Evolutionary conservation across 2,888 invertebrate species (phyloP).

Genomic region (Dryomyza anilis): DNA sequence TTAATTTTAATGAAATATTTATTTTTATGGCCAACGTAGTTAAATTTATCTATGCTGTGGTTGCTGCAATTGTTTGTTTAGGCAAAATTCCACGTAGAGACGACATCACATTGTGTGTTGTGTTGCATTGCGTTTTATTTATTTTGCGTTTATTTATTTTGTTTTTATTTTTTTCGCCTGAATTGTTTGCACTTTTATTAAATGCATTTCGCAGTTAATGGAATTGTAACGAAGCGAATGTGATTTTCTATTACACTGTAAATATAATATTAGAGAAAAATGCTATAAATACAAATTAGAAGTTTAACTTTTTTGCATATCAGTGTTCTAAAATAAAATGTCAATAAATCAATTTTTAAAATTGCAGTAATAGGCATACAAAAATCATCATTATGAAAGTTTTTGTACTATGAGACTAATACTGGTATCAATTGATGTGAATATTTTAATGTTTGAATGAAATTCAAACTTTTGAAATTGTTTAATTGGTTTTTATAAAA

Average conservation of each 20-base stretch:
- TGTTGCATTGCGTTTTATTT: background rate
- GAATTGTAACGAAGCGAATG: background rate
- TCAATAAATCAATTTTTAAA: background rate
- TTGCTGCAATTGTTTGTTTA: background rate
- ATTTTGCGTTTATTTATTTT: background rate
- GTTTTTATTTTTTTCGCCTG: background rate
- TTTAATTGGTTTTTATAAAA: too few species aligned
- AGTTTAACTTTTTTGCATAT: background rate
- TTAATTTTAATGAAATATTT: constrained; percentile 11
- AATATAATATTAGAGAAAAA: background rate
- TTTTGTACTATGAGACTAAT: too few species aligned
- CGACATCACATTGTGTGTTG: background rate
- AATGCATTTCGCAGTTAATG: background rate
- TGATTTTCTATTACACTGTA: too few species aligned
- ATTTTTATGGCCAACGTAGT: too few species aligned
- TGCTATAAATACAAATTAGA: background rate
- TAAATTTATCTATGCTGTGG: too few species aligned
- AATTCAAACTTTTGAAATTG: too few species aligned
- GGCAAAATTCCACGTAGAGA: background rate
- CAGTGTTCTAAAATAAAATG: background rate
- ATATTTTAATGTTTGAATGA: too few species aligned
- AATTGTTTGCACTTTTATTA: constrained; percentile 8
- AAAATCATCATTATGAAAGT: too few species aligned
- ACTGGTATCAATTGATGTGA: too few species aligned
- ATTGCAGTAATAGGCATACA: too few species aligned